A percentile compares a stretch with the other conserved stretches of the same genome.
phyloP scores from a whole-genome alignment of 2,797 vertebrate species.

The Paedocypris micromegethes region DNA sequence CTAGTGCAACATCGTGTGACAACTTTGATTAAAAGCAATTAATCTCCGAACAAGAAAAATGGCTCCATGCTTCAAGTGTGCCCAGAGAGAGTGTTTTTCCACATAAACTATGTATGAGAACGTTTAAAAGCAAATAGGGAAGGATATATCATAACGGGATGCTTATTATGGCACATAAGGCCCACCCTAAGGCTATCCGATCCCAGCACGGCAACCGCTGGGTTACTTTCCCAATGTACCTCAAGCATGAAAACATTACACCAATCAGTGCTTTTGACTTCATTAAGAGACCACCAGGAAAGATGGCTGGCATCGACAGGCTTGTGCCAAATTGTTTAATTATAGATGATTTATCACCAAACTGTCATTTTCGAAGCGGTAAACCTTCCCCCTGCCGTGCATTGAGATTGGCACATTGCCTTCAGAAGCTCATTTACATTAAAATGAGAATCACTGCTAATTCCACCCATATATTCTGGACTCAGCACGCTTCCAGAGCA shows the following conservation, averaged over 20 bases:
- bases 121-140: constrained; percentile 51
- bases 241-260: constrained; percentile 37
- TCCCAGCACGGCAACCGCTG: constrained; percentile 37
- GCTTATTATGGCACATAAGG: constrained; percentile 58
- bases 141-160: constrained; percentile 46
- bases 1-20: constrained; percentile 48
- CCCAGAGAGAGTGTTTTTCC: constrained; percentile 30
- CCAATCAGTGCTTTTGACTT: constrained; percentile 48
- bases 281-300: constrained; percentile 62
- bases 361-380: constrained; percentile 67
- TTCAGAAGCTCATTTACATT: constrained; percentile 74
- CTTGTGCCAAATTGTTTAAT: constrained; percentile 72
- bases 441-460: constrained; percentile 72
- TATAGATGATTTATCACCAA: constrained; percentile 74
- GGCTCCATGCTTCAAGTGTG: constrained; percentile 36
- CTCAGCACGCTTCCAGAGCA: constrained; percentile 59
- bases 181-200: constrained; percentile 51
- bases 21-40: constrained; percentile 65
- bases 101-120: constrained; percentile 52
- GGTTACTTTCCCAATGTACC: constrained; percentile 18
- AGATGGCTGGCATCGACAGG: constrained; percentile 51
- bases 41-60: constrained; percentile 59
- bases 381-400: constrained; percentile 60
- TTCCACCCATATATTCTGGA: constrained; percentile 70
- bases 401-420: constrained; percentile 64